A percentile compares a stretch with the other conserved stretches of the same genome.
These are phyloP conservation scores for Plumapathes pennacea DNA, from an alignment of 92 coral and sea anemone genomes.

Conservation along the genomic window DNA sequence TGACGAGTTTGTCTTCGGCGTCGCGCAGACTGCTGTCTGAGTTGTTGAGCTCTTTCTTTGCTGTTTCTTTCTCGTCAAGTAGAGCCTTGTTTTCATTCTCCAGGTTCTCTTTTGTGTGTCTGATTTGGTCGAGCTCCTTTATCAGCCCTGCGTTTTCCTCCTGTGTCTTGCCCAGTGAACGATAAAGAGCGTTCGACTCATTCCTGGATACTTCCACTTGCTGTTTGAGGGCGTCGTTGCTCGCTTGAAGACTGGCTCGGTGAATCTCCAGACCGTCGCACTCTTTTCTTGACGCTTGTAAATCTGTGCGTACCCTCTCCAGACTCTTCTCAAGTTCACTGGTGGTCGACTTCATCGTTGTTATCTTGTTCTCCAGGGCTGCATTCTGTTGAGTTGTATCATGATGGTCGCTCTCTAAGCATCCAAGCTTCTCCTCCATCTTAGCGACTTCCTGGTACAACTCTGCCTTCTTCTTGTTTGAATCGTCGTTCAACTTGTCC, in stretches of 20 bases:
- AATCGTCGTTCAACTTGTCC: conserved; percentile 55
- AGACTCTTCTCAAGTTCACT: conserved; percentile 26
- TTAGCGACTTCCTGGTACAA: conserved; percentile 56
- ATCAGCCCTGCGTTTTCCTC: conserved; percentile 30
- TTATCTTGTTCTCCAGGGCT: conserved; percentile 26
- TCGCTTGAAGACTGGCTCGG: conserved; percentile 65
- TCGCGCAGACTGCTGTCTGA: conserved; percentile 47
- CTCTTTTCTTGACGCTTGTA: conserved; percentile 39
- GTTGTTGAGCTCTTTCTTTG: conserved; percentile 29
- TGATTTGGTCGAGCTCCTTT: conserved; percentile 28
- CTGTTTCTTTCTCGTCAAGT: conserved; percentile 54
- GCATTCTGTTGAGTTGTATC: conserved; percentile 24
- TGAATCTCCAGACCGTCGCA: conserved; percentile 68
- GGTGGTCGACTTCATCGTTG: conserved; percentile 22
- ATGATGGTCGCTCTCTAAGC: conserved; percentile 43
- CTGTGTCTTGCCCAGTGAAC: conserved; percentile 34
- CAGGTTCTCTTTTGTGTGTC: conserved; percentile 51
- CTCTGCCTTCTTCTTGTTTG: conserved; percentile 63
- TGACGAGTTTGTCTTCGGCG: conserved; percentile 54
- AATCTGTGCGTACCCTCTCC: conserved; percentile 11
- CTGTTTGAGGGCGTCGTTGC: conserved; percentile 63
- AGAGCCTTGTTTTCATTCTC: conserved; percentile 39
- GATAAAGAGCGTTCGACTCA: conserved; percentile 40
- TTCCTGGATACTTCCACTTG: conserved; percentile 49
- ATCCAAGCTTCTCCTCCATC: conserved; percentile 61